Percentiles rank a stretch among this genome's conserved stretches.
Evolutionary conservation across 2,113 vertebrate genomes (phyloP).

Genomic region (Labrus mixtus): DNA sequence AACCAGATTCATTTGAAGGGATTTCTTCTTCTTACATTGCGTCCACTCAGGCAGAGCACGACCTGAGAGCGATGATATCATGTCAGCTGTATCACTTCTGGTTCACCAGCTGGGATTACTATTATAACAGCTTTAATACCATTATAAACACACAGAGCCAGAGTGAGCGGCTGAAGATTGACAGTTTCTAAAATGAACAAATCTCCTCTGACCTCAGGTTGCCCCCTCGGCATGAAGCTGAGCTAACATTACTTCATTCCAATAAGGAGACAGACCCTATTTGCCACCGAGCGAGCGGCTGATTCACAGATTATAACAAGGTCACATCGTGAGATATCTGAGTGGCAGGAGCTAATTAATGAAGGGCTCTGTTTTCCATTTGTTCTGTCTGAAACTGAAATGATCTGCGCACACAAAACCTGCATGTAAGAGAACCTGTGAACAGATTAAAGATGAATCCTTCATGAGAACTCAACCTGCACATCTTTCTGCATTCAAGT

Average conservation of each 20-base stretch:
- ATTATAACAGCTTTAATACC: slow-evolving; percentile 49
- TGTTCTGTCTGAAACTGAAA: slow-evolving; percentile 17
- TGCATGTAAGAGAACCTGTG: neutral
- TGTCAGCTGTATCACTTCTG: slow-evolving; percentile 46
- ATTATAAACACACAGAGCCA: slow-evolving; percentile 37
- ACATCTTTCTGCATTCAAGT: neutral
- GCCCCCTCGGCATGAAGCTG: slow-evolving; percentile 45
- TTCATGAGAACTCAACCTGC: neutral
- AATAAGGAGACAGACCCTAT: slow-evolving; percentile 23
- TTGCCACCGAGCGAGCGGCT: slow-evolving; percentile 23
- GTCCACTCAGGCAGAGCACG: slow-evolving; percentile 25
- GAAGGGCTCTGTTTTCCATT: slow-evolving; percentile 46
- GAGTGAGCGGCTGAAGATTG: slow-evolving; percentile 47
- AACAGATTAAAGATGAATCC: neutral
- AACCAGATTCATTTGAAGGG: slow-evolving; percentile 50
- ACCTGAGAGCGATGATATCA: slow-evolving; percentile 46
- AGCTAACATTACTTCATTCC: slow-evolving; percentile 59
- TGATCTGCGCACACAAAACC: neutral
- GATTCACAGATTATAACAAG: slow-evolving; percentile 51
- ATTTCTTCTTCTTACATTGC: slow-evolving; percentile 51
- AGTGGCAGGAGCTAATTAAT: slow-evolving; percentile 30
- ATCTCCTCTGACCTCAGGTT: slow-evolving; percentile 44
- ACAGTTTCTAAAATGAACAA: slow-evolving; percentile 56
- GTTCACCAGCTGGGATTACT: slow-evolving; percentile 41
- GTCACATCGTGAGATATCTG: slow-evolving; percentile 33